phyloP scores from a whole-genome alignment of 2,888 invertebrate genomes.

The Lypha dubia region DNA sequence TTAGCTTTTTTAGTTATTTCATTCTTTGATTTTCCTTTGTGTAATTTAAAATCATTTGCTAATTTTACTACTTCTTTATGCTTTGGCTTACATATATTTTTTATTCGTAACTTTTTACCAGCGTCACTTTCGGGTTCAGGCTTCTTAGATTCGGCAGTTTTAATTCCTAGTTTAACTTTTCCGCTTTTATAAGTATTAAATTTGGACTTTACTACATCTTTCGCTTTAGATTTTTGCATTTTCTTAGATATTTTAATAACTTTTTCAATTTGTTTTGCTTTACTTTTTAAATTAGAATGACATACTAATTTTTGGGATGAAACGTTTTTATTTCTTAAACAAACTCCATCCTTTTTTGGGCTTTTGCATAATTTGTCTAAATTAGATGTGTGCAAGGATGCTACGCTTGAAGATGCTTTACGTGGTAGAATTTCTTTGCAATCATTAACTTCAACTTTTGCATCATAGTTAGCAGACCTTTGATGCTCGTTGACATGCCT shows the following conservation, averaged over 20 bases:
- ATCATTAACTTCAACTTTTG: background rate
- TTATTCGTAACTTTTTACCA: constrained; percentile 35
- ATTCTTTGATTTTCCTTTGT: constrained; percentile 51
- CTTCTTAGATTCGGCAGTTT: constrained; percentile 8
- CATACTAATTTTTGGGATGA: constrained; percentile 8
- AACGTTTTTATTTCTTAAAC: constrained; percentile 11
- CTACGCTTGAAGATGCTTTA: background rate
- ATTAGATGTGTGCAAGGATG: background rate
- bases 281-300: constrained; percentile 24
- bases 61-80: constrained; percentile 20
- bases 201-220: constrained; percentile 43
- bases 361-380: constrained; percentile 29
- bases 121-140: background rate
- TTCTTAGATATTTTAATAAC: constrained; percentile 28
- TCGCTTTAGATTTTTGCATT: constrained; percentile 16
- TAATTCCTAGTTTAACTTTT: constrained; percentile 9
- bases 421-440: background rate
- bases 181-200: background rate
- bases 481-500: constrained; percentile 70
- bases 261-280: constrained; percentile 41
- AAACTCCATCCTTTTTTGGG: background rate
- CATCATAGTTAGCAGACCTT: constrained; percentile 8
- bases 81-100: constrained; percentile 57
- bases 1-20: background rate
- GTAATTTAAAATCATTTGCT: constrained; percentile 31